Percentiles rank a stretch among this genome's conserved stretches.
phyloP scores from a whole-genome alignment of 2,797 vertebrate species.

The Sus cebifrons region DNA sequence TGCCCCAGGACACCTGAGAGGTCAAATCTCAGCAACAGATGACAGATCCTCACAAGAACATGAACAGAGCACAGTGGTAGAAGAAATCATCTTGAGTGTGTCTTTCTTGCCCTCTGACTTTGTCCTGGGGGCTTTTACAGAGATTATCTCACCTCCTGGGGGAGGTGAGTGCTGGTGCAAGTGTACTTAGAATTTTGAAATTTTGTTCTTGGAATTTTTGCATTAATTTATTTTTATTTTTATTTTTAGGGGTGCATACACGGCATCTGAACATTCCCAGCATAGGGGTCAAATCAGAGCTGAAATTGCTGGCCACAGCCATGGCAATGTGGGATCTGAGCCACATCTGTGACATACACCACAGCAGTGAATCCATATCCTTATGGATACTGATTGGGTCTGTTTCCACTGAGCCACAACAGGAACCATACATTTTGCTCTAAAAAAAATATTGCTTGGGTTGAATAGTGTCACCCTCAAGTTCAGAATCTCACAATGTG shows the following conservation, averaged over 20 bases:
- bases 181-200: slow-evolving; percentile 32
- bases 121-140: not conserved
- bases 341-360: no score
- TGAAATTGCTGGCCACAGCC: no score
- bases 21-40: not conserved
- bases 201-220: slow-evolving; percentile 25
- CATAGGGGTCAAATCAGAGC: no score
- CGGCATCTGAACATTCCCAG: no score
- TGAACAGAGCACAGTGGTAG: not conserved
- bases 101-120: not conserved
- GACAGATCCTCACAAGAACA: not conserved
- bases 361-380: no score
- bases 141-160: not conserved
- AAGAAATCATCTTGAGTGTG: not conserved
- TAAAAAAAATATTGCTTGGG: slow-evolving; percentile 3
- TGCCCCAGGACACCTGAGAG: not conserved
- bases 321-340: no score
- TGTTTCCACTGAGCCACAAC: no score
- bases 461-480: not conserved
- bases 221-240: no score
- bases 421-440: not conserved
- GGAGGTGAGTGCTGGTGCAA: not conserved
- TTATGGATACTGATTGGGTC: no score
- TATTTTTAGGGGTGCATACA: no score
- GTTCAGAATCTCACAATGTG: slow-evolving; percentile 9